A percentile compares a stretch with the other conserved stretches of the same genome.
Evolutionary conservation across 2,797 vertebrate species (phyloP).

Genomic region (Philypnodon macrostomus): DNA sequence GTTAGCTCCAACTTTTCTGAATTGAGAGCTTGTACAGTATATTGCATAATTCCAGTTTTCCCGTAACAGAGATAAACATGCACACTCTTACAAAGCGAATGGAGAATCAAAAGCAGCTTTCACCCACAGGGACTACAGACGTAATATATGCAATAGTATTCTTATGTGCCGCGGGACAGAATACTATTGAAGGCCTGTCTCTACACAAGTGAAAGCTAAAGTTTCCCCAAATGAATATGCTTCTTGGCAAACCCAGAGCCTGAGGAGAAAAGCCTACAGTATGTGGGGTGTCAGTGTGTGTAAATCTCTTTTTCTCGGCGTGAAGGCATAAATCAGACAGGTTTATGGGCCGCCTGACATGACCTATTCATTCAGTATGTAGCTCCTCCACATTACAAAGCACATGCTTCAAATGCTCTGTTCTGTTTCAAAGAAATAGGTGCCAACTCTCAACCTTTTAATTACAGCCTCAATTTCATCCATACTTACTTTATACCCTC

Average conservation of each 20-base stretch:
- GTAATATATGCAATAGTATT: constrained; percentile 35
- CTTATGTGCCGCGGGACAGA: too few relatives aligned
- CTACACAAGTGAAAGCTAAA: too few relatives aligned
- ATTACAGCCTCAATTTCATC: background rate
- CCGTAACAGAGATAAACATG: too few relatives aligned
- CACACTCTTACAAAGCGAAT: too few relatives aligned
- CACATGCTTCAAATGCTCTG: background rate
- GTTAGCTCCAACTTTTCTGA: too few relatives aligned
- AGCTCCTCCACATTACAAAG: constrained; percentile 1
- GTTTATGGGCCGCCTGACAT: constrained; percentile 13
- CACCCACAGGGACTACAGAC: constrained; percentile 15
- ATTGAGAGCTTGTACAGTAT: too few relatives aligned
- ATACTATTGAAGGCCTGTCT: too few relatives aligned
- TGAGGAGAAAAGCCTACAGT: constrained; percentile 58
- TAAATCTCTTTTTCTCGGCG: constrained; percentile 16
- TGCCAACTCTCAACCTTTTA: background rate
- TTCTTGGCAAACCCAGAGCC: constrained; percentile 50
- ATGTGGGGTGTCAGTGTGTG: constrained; percentile 17
- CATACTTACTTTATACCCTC: too few relatives aligned
- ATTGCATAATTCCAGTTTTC: too few relatives aligned
- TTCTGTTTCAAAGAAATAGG: constrained; percentile 1
- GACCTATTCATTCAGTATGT: constrained; percentile 10
- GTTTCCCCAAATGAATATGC: constrained; percentile 51
- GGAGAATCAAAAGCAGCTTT: too few relatives aligned
- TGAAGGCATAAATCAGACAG: constrained; percentile 18